A percentile compares a stretch with the other conserved stretches of the same genome.
phyloP scores from a whole-genome alignment of 2,888 invertebrate genomes.

The Drosophila austrosaltans region DNA sequence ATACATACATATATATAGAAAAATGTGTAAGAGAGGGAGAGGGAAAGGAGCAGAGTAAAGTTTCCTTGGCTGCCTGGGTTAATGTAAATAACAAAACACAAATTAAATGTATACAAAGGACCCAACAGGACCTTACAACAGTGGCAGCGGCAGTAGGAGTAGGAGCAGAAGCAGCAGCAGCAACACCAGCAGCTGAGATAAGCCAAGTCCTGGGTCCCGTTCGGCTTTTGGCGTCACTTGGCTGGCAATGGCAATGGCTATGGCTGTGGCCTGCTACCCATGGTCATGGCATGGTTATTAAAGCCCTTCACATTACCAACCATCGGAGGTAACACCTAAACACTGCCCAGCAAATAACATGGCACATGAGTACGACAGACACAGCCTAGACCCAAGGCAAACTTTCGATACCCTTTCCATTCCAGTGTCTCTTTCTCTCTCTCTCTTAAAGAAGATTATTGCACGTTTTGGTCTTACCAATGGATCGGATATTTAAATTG shows the following conservation, averaged over 20 bases:
- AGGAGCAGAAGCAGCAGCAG: slow-evolving; percentile 1
- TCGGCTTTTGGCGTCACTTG: slow-evolving; percentile 58
- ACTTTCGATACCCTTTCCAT: too few species aligned
- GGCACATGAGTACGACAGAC: slow-evolving; percentile 35
- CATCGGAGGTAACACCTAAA: slow-evolving; percentile 63
- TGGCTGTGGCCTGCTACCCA: slow-evolving; percentile 58
- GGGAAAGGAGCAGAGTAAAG: slow-evolving; percentile 40
- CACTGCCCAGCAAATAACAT: slow-evolving; percentile 24
- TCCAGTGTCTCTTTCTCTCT: too few species aligned
- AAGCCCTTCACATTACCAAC: slow-evolving; percentile 57
- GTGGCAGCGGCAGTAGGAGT: neutral
- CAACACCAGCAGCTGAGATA: slow-evolving; percentile 64
- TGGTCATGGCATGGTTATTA: slow-evolving; percentile 59
- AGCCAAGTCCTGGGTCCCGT: slow-evolving; percentile 54
- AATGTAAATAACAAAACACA: slow-evolving; percentile 82
- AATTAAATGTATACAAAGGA: slow-evolving; percentile 81
- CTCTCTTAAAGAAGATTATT: too few species aligned
- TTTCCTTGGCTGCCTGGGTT: slow-evolving; percentile 61
- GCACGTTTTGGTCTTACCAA: too few species aligned
- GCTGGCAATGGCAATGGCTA: slow-evolving; percentile 34
- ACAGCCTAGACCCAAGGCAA: too few species aligned
- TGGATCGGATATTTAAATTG: too few species aligned
- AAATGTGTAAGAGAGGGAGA: slow-evolving; percentile 50
- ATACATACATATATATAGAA: slow-evolving; percentile 54
- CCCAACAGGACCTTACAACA: slow-evolving; percentile 20